These are phyloP conservation scores for Allobates femoralis DNA, from an alignment of 2,797 vertebrate species.

Conservation along the genomic window DNA sequence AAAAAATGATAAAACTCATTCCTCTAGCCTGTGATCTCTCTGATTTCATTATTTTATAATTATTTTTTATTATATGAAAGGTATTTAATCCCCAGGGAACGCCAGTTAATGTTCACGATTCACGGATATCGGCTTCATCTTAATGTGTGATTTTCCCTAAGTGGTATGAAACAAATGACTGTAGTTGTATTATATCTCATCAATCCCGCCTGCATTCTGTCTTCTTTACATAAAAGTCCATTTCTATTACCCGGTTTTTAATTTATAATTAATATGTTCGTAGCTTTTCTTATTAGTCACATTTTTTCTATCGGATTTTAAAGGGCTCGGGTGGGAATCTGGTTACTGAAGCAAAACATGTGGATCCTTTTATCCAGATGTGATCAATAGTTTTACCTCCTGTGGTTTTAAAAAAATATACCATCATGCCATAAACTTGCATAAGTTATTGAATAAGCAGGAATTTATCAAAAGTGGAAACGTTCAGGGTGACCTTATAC, in stretches of 20 bases:
- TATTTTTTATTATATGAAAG: not conserved
- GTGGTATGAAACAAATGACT: conserved; percentile 16
- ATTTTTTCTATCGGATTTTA: not conserved
- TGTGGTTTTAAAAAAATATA: no score
- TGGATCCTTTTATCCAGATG: no score
- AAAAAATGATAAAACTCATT: not conserved
- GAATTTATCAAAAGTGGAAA: no score
- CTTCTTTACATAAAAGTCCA: not conserved
- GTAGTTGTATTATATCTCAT: no score
- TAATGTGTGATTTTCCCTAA: not conserved
- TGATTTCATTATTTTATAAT: no score
- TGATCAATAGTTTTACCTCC: no score
- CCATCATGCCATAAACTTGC: no score
- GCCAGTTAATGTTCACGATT: not conserved
- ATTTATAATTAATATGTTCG: not conserved
- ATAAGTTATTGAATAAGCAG: no score
- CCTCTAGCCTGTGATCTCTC: no score
- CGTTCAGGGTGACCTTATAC: no score
- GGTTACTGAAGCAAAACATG: no score
- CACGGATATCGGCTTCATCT: not conserved
- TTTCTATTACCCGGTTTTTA: not conserved
- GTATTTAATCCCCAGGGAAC: not conserved
- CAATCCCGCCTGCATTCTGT: not conserved
- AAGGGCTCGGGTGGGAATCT: not conserved
- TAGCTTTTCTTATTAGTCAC: not conserved